Base-by-base conservation (phyloP, 2,797 vertebrate species). In the Numenius phaeopus region DNA sequence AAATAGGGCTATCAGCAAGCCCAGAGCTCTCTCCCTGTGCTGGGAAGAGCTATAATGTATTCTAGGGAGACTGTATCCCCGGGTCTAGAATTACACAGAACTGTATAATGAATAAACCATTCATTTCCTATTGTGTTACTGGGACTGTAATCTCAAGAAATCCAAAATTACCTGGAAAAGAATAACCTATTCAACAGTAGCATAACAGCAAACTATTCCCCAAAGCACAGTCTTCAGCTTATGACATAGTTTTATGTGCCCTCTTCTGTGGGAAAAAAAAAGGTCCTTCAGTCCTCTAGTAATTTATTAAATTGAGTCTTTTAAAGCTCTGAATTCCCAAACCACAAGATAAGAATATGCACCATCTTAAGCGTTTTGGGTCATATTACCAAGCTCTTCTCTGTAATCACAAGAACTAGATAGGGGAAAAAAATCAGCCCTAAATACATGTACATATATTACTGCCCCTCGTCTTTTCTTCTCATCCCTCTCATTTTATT, bases 71-170 rank as follows among this genome's bases (percentile, higher is more conserved):
- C 30, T 37, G 21, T 30, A n/a, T 78, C 92, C 87, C 66, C 2
- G 0, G 62, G 80, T 75, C 75, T 75, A 47, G 87, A 82, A 93
- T 88, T 52, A 93, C 81, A 85, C 64, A 79, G 80, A 42, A 11
- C 72, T 50, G 29, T 37, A 5, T 40, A 80, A 89, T 83, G 95
- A 94, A 96, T 93, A 94, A 96, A 86, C 72, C 62, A 58, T 91
- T 80, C 64, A 79, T 50, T 79, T 75, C 62, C 39, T 93, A 79
- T 76, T 86, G 92, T 90, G 67, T 86, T 83, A 30, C 87, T 47
- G 34, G 81, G 62, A 66, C 72, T 79, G 83, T 70, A 62, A 75
- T 92, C 83, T 66, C 71, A 40, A 65, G 67, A 92, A 79, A 71
- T 61, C 80, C 81, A 22, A 79, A 93, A 94, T 89, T 91, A 89